These are phyloP conservation scores for Columbina picui DNA, from an alignment of 2,113 vertebrate genomes.

Conservation along the genomic window DNA sequence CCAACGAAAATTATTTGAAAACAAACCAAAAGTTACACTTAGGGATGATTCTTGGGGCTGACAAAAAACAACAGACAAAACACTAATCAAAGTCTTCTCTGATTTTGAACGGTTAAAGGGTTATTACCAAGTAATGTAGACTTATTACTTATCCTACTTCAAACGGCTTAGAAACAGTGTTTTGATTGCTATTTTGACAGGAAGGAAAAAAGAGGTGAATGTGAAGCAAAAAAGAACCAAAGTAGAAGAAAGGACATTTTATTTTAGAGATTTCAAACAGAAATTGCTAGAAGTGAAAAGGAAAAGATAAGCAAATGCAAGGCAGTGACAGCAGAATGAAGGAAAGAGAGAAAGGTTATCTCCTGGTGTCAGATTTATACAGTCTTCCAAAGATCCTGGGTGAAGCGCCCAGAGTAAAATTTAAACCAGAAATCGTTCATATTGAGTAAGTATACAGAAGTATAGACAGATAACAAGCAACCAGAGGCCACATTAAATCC, in stretches of 20 bases:
- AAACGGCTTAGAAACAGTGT: background rate
- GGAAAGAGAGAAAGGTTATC: background rate
- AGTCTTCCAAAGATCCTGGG: background rate
- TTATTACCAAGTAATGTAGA: background rate
- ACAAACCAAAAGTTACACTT: conserved; percentile 30
- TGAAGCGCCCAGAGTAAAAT: background rate
- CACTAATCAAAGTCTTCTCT: background rate
- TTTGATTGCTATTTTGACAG: background rate
- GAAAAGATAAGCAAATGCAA: background rate
- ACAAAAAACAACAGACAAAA: conserved; percentile 38
- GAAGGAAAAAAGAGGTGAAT: background rate
- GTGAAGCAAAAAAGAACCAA: background rate
- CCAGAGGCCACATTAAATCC: background rate
- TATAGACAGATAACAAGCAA: background rate
- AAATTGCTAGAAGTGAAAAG: background rate
- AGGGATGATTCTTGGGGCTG: conserved; percentile 23
- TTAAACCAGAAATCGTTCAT: conserved; percentile 4
- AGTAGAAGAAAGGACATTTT: conserved; percentile 5
- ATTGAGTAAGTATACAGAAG: background rate
- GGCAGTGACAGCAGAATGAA: conserved; percentile 7
- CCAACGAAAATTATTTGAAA: conserved; percentile 38
- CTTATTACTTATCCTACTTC: background rate
- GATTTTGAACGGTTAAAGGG: background rate
- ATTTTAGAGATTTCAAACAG: conserved; percentile 10
- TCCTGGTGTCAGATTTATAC: background rate